Percentiles rank a stretch among this genome's conserved stretches.
Conservation (phyloP, 2,113 vertebrate species). For the Calonectris borealis region DNA sequence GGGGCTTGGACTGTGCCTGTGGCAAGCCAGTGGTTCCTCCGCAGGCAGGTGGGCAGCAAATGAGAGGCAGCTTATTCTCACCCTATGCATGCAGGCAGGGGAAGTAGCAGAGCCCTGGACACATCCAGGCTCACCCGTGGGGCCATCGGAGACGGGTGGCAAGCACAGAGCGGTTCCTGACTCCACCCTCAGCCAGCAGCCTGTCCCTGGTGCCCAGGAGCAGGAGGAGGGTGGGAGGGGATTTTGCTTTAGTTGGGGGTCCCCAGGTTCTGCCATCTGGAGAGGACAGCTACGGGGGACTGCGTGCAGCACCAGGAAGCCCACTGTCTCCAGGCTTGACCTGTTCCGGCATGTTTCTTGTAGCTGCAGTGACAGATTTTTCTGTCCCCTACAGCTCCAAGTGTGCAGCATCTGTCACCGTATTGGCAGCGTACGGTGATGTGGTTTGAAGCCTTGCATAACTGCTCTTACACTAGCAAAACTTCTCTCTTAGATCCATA, state of each 20-base stretch:
- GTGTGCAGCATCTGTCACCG: not conserved
- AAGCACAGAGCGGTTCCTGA: not conserved
- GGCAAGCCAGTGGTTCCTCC: not conserved
- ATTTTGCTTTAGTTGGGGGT: not conserved
- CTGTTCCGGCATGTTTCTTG: not conserved
- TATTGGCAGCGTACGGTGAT: not conserved
- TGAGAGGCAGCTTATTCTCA: not conserved
- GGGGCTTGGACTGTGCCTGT: not conserved
- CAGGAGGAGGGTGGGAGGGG: not conserved
- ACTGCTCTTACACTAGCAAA: not conserved
- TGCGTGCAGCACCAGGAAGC: not conserved
- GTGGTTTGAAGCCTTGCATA: not conserved
- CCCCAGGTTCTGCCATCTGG: not conserved
- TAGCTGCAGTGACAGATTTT: not conserved
- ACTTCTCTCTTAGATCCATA: slow-evolving; percentile 1
- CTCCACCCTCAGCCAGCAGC: not conserved
- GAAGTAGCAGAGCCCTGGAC: not conserved
- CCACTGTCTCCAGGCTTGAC: not conserved
- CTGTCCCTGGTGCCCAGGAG: not conserved
- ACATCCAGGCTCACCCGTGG: not conserved
- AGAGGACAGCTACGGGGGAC: not conserved
- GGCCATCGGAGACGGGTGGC: rapidly evolving
- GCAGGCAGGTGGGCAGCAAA: not conserved
- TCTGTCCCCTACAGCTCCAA: not conserved
- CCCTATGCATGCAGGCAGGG: not conserved